Evolutionary conservation across 2,888 invertebrate species (phyloP).

Genomic region (Synanthedon formicaeformis): DNA sequence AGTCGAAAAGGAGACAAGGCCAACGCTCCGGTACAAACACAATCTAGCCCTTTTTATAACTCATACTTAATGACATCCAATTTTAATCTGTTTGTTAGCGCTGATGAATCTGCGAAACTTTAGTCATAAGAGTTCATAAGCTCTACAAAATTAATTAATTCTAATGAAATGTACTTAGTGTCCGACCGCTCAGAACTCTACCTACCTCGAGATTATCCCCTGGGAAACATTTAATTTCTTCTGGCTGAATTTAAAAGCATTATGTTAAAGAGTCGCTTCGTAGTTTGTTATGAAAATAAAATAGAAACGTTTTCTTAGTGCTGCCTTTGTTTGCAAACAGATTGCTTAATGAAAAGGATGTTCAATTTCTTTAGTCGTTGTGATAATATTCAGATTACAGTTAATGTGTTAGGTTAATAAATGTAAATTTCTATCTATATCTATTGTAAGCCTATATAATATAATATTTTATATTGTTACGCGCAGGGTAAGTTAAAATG

Average conservation of each 20-base stretch:
- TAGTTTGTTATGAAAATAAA: slow-evolving; percentile 20
- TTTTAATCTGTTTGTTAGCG: background rate
- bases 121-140: slow-evolving; percentile 14
- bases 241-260: slow-evolving; percentile 20
- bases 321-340: background rate
- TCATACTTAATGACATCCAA: background rate
- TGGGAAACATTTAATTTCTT: slow-evolving; percentile 32
- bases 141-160: slow-evolving; percentile 37
- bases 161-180: slow-evolving; percentile 29
- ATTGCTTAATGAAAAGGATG: no score
- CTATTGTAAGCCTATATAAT: no score
- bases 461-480: no score
- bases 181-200: slow-evolving; percentile 8
- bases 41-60: no score
- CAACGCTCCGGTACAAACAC: no score
- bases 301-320: slow-evolving; percentile 7
- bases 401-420: no score
- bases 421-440: no score
- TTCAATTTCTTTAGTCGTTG: background rate
- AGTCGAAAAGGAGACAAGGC: no score
- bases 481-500: no score
- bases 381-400: no score
- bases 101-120: slow-evolving; percentile 3
- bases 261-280: slow-evolving; percentile 2
- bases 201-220: slow-evolving; percentile 19